A percentile compares a stretch with the other conserved stretches of the same genome.
These are phyloP conservation scores for Holocentrus rufus DNA, from an alignment of 2,797 vertebrate genomes.

Conservation along the genomic window DNA sequence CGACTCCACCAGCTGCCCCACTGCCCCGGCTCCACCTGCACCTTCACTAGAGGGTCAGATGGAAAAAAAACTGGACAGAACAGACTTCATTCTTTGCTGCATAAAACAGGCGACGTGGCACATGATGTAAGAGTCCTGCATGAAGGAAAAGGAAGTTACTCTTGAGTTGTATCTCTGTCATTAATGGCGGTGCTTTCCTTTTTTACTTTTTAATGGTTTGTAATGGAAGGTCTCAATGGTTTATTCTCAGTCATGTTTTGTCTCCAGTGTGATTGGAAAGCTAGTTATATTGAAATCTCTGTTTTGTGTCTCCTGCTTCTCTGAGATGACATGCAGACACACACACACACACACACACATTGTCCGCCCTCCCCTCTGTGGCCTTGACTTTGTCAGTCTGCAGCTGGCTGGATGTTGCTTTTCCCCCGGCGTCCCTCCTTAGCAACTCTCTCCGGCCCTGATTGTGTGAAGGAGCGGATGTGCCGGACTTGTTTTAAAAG, in stretches of 20 bases:
- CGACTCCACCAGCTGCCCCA: constrained; percentile 58
- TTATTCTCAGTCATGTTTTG: constrained; percentile 9
- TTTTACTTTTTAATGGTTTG: not conserved
- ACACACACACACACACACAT: not conserved
- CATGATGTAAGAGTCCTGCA: no score
- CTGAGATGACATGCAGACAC: not conserved
- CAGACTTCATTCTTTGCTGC: constrained; percentile 36
- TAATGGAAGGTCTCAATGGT: not conserved
- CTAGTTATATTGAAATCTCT: constrained; percentile 6
- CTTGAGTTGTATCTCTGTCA: not conserved
- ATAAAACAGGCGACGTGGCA: not conserved
- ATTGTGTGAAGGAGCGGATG: constrained; percentile 38
- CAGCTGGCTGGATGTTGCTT: constrained; percentile 50
- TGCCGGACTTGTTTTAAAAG: constrained; percentile 36
- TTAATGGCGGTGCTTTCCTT: not conserved
- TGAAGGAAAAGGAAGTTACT: not conserved
- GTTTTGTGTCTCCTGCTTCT: constrained; percentile 10
- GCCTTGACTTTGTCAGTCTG: constrained; percentile 32
- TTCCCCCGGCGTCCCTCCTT: constrained; percentile 13
- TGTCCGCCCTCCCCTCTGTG: constrained; percentile 9
- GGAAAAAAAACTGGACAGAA: constrained; percentile 23
- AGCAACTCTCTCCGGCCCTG: constrained; percentile 20
- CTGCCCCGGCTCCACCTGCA: constrained; percentile 61
- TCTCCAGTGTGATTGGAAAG: not conserved
- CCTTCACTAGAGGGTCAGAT: constrained; percentile 2